Base-by-base conservation (phyloP, 2,888 invertebrate genomes). In the Metellina segmentata region DNA sequence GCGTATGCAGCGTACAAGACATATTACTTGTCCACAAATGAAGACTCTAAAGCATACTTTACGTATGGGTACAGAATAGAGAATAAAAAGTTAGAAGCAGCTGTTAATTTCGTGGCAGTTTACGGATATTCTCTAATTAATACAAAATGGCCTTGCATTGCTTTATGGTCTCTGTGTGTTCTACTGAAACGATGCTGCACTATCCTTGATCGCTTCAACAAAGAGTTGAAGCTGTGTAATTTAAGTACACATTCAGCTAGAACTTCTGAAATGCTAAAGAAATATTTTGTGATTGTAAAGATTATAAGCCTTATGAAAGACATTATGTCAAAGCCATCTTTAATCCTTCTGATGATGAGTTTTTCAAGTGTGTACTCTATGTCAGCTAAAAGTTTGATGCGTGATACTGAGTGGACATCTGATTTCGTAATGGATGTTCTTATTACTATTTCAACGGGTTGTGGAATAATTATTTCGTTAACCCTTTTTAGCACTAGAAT, bases 311-410 rank as follows among this genome's bases (percentile, higher is more conserved):
- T 69, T 7, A 19, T 85, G 49, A 75, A 85, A 77, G 48, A 75
- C n/a, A 51, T 61, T 9, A 6, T 85, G 71, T 85, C 85, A 11
- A 7, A 34, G 6, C 85, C 85, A 6, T 19, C 71, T 53, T 69
- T 85, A 48, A 8, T 85, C 6, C 13, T 77, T n/a, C n/a, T 53
- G 13, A 16, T 85, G 53, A n/a, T 16, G 52, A 69, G 69, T 48
- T 85, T 85, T 8, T 77, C 75, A 7, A 49, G 34, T 49, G 7
- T 77, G n/a, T 85, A 77, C 49, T 9, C 69, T 34, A 51, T 9
- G 53, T 75, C 75, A 20, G 48, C 85, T 74, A 20, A 48, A 13
- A 11, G 7, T 49, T 19, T 75, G 48, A 2, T 34, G 69, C 19
- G 48, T 5, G n/a, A 61, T 61, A 2, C 49, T 19, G 48, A 61